Conservation (phyloP, 35 echinoderm and acorn worm genomes). For the Ophioderma brevispina region DNA sequence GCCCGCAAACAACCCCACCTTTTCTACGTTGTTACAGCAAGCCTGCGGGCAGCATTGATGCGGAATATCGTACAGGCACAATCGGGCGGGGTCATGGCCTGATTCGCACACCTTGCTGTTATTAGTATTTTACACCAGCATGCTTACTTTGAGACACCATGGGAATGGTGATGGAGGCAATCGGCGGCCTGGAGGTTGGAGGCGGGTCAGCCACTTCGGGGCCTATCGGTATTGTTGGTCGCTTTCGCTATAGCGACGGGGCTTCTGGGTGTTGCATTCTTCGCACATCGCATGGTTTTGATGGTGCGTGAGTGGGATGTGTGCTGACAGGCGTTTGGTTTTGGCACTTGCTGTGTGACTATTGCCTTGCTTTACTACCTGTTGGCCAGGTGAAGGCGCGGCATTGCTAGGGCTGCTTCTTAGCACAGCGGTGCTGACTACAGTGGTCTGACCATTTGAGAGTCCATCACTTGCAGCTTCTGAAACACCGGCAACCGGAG, state of each 20-base stretch:
- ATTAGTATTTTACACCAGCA: background rate
- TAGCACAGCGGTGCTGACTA: background rate
- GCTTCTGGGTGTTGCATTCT: background rate
- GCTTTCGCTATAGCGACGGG: slow-evolving; percentile 61
- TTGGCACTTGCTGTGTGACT: slow-evolving; percentile 48
- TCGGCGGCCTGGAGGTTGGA: background rate
- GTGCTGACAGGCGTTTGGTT: slow-evolving; percentile 45
- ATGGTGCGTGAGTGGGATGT: background rate
- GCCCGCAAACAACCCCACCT: background rate
- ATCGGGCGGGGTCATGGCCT: background rate
- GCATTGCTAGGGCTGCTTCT: slow-evolving; percentile 12
- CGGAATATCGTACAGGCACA: slow-evolving; percentile 2
- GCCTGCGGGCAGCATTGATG: background rate
- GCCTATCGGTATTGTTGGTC: slow-evolving; percentile 36
- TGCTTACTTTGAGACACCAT: background rate
- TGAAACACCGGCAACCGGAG: background rate
- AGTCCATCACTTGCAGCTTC: background rate
- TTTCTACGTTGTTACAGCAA: background rate
- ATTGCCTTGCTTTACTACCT: slow-evolving; percentile 39
- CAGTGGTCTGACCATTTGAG: background rate
- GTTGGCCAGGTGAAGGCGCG: slow-evolving; percentile 26
- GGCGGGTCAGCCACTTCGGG: slow-evolving; percentile 12
- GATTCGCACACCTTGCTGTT: background rate
- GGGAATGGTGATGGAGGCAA: background rate
- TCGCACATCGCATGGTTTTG: background rate